Conservation (phyloP, 2,888 invertebrate species). For the Calliopum simillimum region DNA sequence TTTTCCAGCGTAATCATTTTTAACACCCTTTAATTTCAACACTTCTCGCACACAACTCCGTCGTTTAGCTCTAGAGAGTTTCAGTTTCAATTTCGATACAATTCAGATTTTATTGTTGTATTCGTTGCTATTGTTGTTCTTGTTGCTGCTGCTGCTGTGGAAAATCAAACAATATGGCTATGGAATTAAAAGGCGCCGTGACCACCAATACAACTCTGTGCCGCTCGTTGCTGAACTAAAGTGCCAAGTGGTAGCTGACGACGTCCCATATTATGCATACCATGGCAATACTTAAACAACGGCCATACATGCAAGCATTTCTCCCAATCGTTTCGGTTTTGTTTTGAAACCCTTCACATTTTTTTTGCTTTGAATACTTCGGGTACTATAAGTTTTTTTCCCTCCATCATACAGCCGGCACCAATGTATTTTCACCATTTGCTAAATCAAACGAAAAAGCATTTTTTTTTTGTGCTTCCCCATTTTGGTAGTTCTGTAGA, state of each 20-base stretch:
- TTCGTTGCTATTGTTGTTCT: too few species aligned
- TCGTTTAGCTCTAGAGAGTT: background rate
- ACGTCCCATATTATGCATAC: too few species aligned
- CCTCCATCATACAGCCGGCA: too few species aligned
- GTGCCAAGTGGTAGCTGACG: too few species aligned
- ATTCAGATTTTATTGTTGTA: too few species aligned
- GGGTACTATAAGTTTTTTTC: too few species aligned
- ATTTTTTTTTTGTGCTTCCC: constrained; percentile 6
- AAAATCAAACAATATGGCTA: constrained; percentile 9
- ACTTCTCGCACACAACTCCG: background rate
- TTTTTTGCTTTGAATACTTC: too few species aligned
- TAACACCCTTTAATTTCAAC: constrained; percentile 8
- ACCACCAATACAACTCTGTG: background rate
- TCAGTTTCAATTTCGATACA: constrained; percentile 3
- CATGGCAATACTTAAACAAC: too few species aligned
- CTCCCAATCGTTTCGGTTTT: too few species aligned
- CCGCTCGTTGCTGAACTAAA: background rate
- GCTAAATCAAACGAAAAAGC: constrained; percentile 21
- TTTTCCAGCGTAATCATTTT: background rate
- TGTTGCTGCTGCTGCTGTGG: too few species aligned
- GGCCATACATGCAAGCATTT: too few species aligned
- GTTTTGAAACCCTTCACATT: too few species aligned
- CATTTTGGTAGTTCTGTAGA: background rate
- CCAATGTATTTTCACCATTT: constrained; percentile 6
- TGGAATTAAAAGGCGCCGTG: constrained; percentile 1